These are phyloP conservation scores for Trissolcus basalis DNA, from an alignment of 1,140 invertebrate genomes.

Conservation along the genomic window DNA sequence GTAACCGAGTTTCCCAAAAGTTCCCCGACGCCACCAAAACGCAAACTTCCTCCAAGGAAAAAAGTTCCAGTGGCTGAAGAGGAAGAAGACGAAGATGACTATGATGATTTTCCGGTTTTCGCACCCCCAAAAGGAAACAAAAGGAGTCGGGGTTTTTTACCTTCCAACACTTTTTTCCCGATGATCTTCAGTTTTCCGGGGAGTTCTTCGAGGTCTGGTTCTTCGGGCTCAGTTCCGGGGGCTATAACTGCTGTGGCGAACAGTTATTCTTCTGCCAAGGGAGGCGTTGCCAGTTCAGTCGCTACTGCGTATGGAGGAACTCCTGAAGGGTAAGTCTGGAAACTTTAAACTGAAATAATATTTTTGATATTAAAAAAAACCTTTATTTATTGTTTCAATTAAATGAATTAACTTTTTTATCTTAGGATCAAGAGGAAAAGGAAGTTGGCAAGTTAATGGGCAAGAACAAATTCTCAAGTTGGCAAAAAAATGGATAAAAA, in stretches of 20 bases:
- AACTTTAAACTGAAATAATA: neutral
- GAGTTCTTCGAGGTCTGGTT: conserved; percentile 49
- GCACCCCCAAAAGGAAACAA: conserved; percentile 62
- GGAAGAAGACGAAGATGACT: conserved; percentile 63
- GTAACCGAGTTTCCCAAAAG: neutral
- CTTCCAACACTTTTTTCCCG: conserved; percentile 71
- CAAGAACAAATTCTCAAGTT: no score
- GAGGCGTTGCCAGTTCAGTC: conserved; percentile 76
- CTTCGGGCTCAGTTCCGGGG: conserved; percentile 61
- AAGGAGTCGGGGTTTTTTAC: conserved; percentile 56
- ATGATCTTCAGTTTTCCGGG: conserved; percentile 72
- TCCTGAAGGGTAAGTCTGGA: conserved; percentile 57
- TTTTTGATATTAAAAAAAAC: no score
- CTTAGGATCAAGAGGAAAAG: no score
- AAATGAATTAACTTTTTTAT: neutral
- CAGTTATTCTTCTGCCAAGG: conserved; percentile 75
- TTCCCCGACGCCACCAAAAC: neutral
- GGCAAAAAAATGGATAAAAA: no score
- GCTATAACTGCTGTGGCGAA: conserved; percentile 76
- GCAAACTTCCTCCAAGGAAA: conserved; percentile 25
- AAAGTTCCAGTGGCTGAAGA: conserved; percentile 60
- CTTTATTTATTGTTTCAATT: no score
- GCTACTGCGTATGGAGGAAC: conserved; percentile 75
- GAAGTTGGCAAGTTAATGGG: no score
- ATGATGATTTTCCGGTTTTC: conserved; percentile 62